Conservation (phyloP, 2,888 invertebrate genomes). For the Tiphia femorata region DNA sequence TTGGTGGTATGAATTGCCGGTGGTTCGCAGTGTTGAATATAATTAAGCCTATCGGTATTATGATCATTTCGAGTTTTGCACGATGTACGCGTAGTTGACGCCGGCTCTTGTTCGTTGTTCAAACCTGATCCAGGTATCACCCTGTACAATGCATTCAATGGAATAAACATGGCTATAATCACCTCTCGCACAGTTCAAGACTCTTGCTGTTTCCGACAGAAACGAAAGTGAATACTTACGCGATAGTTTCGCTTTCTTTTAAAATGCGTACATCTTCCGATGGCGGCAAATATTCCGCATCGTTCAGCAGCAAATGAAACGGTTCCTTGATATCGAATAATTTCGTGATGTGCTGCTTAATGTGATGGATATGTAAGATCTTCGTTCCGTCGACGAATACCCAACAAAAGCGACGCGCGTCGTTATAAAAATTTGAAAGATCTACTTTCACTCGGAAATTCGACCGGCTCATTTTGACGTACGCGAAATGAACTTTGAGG, state of each 20-base stretch:
- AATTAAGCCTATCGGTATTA: too few relatives aligned
- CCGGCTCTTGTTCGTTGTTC: not conserved
- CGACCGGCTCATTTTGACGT: slow-evolving; percentile 25
- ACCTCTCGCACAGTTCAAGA: not conserved
- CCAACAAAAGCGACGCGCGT: slow-evolving; percentile 54
- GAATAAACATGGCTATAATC: not conserved
- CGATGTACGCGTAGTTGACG: too few relatives aligned
- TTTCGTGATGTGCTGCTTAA: slow-evolving; percentile 58
- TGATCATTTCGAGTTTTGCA: too few relatives aligned
- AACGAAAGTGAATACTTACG: slow-evolving; percentile 42
- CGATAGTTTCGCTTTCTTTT: slow-evolving; percentile 45
- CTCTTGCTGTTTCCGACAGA: not conserved
- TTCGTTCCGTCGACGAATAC: slow-evolving; percentile 56
- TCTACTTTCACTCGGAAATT: slow-evolving; percentile 60
- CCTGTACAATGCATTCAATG: slow-evolving; percentile 27
- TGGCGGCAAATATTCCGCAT: slow-evolving; percentile 60
- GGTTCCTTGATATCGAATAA: slow-evolving; percentile 60
- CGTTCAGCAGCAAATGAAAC: slow-evolving; percentile 58
- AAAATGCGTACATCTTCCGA: slow-evolving; percentile 60
- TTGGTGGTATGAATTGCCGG: too few relatives aligned
- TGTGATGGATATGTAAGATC: slow-evolving; percentile 50
- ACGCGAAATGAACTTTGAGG: too few relatives aligned
- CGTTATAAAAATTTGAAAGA: slow-evolving; percentile 53
- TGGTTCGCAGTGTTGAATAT: too few relatives aligned
- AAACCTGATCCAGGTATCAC: slow-evolving; percentile 46